phyloP scores from a whole-genome alignment of 2,888 invertebrate species.

The Melinopterus prodromus region DNA sequence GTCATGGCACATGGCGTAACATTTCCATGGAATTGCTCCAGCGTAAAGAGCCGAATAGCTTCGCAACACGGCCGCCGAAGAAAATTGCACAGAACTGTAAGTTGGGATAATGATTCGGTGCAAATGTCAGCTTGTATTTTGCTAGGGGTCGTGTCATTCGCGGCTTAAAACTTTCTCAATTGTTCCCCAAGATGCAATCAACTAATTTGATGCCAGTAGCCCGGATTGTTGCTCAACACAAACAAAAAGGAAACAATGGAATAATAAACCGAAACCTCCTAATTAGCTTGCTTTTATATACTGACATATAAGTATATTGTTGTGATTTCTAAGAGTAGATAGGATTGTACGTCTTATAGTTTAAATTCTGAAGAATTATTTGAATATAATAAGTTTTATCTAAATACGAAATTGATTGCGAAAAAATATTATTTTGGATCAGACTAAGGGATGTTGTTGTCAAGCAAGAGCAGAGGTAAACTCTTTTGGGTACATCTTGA shows the following conservation, averaged over 20 bases:
- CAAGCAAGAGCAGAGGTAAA: too few relatives aligned
- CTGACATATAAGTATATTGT: not conserved
- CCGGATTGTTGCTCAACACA: not conserved
- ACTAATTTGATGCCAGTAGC: not conserved
- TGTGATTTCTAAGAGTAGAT: too few relatives aligned
- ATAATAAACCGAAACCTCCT: not conserved
- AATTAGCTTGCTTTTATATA: not conserved
- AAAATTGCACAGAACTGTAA: not conserved
- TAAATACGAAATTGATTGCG: too few relatives aligned
- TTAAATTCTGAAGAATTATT: too few relatives aligned
- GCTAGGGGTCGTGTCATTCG: not conserved
- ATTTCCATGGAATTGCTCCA: not conserved
- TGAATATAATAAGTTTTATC: too few relatives aligned
- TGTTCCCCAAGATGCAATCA: conserved; percentile 4
- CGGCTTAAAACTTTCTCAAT: not conserved
- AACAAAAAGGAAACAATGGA: not conserved
- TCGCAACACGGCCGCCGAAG: not conserved
- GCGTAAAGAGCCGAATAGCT: not conserved
- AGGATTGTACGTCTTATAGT: too few relatives aligned
- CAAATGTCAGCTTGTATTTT: not conserved
- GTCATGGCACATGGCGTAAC: not conserved
- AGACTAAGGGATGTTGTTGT: too few relatives aligned
- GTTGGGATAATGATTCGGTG: not conserved
- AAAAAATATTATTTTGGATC: too few relatives aligned
- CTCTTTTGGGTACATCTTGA: too few relatives aligned